A percentile compares a stretch with the other conserved stretches of the same genome.
Conservation (phyloP, 2,113 vertebrate genomes). For the Notothenia coriiceps region DNA sequence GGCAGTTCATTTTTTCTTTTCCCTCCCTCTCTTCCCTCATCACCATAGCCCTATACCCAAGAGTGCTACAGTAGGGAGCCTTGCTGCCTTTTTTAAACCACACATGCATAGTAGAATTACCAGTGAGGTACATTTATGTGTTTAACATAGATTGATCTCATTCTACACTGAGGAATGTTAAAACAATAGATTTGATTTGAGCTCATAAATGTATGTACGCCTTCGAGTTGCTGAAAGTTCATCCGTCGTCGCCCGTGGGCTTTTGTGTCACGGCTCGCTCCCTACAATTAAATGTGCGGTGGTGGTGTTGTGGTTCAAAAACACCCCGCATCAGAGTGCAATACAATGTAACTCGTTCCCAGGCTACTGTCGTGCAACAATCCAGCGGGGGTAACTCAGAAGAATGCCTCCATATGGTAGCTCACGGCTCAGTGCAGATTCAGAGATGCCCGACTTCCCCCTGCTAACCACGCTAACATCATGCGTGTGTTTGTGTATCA, state of each 20-base stretch:
- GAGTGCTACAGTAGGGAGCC: conserved; percentile 1
- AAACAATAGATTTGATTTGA: conserved; percentile 46
- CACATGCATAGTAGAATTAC: background rate
- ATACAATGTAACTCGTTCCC: conserved; percentile 35
- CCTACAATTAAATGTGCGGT: conserved; percentile 30
- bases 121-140: background rate
- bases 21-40: conserved; percentile 18
- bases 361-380: conserved; percentile 37
- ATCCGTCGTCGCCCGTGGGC: conserved; percentile 7
- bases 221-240: conserved; percentile 13
- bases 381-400: conserved; percentile 28
- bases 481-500: background rate
- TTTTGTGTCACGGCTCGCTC: conserved; percentile 17
- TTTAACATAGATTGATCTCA: background rate
- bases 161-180: background rate
- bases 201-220: conserved; percentile 8
- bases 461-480: conserved; percentile 1
- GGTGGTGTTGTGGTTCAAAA: conserved; percentile 47
- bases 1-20: conserved; percentile 46
- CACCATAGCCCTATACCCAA: background rate
- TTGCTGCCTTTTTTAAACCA: conserved; percentile 21
- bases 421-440: conserved; percentile 51
- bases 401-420: conserved; percentile 54
- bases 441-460: conserved; percentile 11
- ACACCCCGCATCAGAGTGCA: conserved; percentile 42